A percentile compares a stretch with the other conserved stretches of the same genome.
These are phyloP conservation scores for Eilema caniola DNA, from an alignment of 2,888 invertebrate genomes.

Conservation along the genomic window DNA sequence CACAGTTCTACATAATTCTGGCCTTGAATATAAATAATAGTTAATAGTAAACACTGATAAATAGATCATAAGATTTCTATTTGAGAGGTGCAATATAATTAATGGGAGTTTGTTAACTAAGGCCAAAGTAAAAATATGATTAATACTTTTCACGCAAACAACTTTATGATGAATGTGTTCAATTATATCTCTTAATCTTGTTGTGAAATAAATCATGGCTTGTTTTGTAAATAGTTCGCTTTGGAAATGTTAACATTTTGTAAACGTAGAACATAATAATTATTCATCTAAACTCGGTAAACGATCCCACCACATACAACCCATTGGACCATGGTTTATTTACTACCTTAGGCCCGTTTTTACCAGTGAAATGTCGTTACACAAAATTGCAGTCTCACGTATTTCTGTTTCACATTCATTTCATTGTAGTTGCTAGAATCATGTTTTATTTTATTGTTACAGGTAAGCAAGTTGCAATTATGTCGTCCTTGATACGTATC, in stretches of 20 bases:
- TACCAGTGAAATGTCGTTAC: no score
- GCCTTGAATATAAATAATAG: background rate
- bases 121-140: conserved; percentile 39
- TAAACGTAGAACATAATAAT: background rate
- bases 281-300: no score
- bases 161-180: conserved; percentile 42
- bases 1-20: background rate
- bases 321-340: no score
- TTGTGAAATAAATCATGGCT: conserved; percentile 29
- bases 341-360: no score
- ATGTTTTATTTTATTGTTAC: background rate
- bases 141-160: conserved; percentile 37
- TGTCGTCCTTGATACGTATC: background rate
- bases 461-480: background rate
- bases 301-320: no score
- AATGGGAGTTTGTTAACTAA: conserved; percentile 33
- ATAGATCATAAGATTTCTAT: conserved; percentile 6
- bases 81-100: conserved; percentile 28
- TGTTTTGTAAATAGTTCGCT: conserved; percentile 10
- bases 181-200: conserved; percentile 34
- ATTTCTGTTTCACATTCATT: no score
- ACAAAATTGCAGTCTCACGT: no score
- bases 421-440: no score
- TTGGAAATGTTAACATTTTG: background rate
- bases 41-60: background rate